Evolutionary conservation across 2,888 invertebrate genomes (phyloP), one percentile per base, ranked within the genome.

Genomic region (Caenorhabditis japonica): DNA sequence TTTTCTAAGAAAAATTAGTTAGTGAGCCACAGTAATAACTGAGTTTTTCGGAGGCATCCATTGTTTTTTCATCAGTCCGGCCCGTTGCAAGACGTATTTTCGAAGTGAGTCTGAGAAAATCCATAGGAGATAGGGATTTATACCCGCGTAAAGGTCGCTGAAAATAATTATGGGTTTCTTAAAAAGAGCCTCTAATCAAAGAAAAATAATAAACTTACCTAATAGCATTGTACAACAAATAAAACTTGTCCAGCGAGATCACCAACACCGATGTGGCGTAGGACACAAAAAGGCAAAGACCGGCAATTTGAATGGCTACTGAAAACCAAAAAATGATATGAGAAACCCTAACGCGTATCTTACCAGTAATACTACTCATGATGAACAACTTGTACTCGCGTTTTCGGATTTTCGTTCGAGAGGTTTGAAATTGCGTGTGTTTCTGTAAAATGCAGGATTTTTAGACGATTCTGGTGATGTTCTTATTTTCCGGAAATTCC

Each of bases 31-130:
- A 17, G 66, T 56, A n/a, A 66, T 13, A 15, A 56, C 56, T 3
- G 56, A 56, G 10, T 56, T 56, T 1, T 34, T 51, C 5, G 66
- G 66, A 3, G 25, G 36, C 25, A 7, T 30, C 30, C 23, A 19
- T 66, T 34, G 33, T 13, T 21, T 8, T 13, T 61, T 46, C 17
- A 13, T 51, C 1, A 73, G 2, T 13, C 74, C 74, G 3, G 69
- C 3, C 15, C 62, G 46, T 12, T 49, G 44, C 15, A 58, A 25
- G 8, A 74, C 58, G 43, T 68, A 39, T 38, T 58, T 69, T 19
- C 74, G 61, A 4, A 74, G 44, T 15, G 74, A 74, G 39, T 74
- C 74, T 0, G 74, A 74, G 41, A 74, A 74, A 15, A 74, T 74
- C 68, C 68, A 69, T 0, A 74, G 39, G 21, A 74, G 62, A 53